phyloP scores from a whole-genome alignment of 1,140 invertebrate genomes.

The Drosophila burlai region DNA sequence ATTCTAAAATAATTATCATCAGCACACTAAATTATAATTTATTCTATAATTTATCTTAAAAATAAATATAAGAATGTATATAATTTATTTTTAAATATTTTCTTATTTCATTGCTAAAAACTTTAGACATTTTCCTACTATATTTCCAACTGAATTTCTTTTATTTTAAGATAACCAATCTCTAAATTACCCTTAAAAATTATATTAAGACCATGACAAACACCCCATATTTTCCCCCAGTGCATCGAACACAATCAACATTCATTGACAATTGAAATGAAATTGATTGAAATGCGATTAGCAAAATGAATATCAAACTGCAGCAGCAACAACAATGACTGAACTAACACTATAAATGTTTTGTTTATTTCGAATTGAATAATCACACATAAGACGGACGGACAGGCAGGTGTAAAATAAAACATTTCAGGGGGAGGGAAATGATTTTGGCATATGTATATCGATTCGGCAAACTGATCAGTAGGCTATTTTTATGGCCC shows the following conservation, averaged over 20 bases:
- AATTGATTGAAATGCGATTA: slow-evolving; percentile 80
- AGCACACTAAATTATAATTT: too few species aligned
- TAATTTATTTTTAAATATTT: too few species aligned
- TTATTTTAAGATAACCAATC: neutral
- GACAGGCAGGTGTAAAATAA: slow-evolving; percentile 35
- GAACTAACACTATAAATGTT: slow-evolving; percentile 54
- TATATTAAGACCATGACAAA: neutral
- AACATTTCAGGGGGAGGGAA: slow-evolving; percentile 6
- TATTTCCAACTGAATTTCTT: too few species aligned
- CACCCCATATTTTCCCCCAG: slow-evolving; percentile 2
- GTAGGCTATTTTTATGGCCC: slow-evolving; percentile 55
- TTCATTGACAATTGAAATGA: slow-evolving; percentile 73
- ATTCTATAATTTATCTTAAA: too few species aligned
- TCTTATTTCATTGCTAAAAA: neutral
- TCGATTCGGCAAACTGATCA: slow-evolving; percentile 61
- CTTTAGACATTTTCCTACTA: neutral
- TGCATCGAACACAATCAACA: slow-evolving; percentile 6
- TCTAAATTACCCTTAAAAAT: neutral
- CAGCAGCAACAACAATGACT: slow-evolving; percentile 35
- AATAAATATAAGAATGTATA: too few species aligned
- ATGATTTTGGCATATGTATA: slow-evolving; percentile 63
- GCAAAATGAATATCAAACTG: slow-evolving; percentile 68
- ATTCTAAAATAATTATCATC: too few species aligned
- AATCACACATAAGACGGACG: slow-evolving; percentile 56
- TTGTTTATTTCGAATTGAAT: slow-evolving; percentile 53